Percentiles rank a stretch among this genome's conserved stretches.
These are phyloP conservation scores for Tiphia femorata DNA, from an alignment of 2,888 invertebrate species.

Conservation along the genomic window DNA sequence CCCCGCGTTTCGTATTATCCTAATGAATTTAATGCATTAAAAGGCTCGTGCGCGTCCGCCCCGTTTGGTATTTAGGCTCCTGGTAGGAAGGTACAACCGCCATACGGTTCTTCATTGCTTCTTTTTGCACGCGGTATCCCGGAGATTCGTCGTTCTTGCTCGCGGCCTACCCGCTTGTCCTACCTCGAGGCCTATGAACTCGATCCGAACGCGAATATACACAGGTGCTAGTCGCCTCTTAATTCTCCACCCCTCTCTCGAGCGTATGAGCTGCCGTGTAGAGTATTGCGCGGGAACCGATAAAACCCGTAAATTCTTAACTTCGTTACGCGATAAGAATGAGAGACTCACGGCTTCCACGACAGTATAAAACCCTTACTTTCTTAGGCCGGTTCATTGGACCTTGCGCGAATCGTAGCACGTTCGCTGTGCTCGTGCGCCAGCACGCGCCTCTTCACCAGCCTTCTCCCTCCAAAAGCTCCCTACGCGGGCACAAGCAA, in stretches of 20 bases:
- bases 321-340: constrained; percentile 24
- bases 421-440: neutral
- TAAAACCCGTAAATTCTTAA: constrained; percentile 28
- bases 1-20: too few relatives aligned
- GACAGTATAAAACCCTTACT: constrained; percentile 25
- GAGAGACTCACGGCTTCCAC: constrained; percentile 11
- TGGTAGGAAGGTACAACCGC: too few relatives aligned
- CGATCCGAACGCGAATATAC: neutral
- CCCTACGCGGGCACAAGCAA: neutral
- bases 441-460: neutral
- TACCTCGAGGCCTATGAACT: neutral
- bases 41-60: too few relatives aligned
- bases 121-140: too few relatives aligned
- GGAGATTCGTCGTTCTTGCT: too few relatives aligned
- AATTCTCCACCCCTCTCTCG: too few relatives aligned
- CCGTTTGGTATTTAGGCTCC: too few relatives aligned
- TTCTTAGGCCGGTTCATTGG: constrained; percentile 7
- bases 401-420: constrained; percentile 5
- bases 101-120: too few relatives aligned
- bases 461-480: neutral
- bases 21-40: too few relatives aligned
- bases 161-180: too few relatives aligned
- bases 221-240: constrained; percentile 19
- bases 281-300: constrained; percentile 11
- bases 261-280: neutral